These are phyloP conservation scores for Hyppa rectilinea DNA, from an alignment of 2,888 invertebrate genomes.

Conservation along the genomic window DNA sequence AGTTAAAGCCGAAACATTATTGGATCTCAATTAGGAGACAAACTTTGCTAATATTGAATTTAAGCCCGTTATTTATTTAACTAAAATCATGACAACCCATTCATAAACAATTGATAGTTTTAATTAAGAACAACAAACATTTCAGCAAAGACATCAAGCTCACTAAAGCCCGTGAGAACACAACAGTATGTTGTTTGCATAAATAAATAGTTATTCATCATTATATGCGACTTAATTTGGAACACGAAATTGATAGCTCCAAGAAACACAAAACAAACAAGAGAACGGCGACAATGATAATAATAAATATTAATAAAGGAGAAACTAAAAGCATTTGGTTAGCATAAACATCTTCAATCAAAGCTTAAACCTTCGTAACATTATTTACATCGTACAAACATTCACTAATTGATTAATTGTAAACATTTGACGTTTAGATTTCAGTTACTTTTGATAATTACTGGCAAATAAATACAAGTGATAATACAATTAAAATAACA, in stretches of 20 bases:
- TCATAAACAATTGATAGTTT: slow-evolving; percentile 23
- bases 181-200: slow-evolving; percentile 34
- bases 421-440: slow-evolving; percentile 60
- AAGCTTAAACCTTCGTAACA: slow-evolving; percentile 52
- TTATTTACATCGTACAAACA: slow-evolving; percentile 65
- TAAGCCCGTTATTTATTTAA: slow-evolving; percentile 4
- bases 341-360: slow-evolving; percentile 61
- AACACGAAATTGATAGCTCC: slow-evolving; percentile 48
- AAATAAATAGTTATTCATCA: slow-evolving; percentile 49
- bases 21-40: neutral
- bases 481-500: neutral
- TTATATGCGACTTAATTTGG: slow-evolving; percentile 30
- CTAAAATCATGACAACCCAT: slow-evolving; percentile 23
- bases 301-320: slow-evolving; percentile 57
- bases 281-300: slow-evolving; percentile 39
- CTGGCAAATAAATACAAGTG: neutral
- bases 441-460: slow-evolving; percentile 13
- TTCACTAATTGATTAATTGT: slow-evolving; percentile 73
- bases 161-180: slow-evolving; percentile 42
- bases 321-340: slow-evolving; percentile 58
- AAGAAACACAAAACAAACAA: slow-evolving; percentile 45
- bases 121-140: slow-evolving; percentile 34
- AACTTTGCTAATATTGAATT: neutral
- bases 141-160: slow-evolving; percentile 36
- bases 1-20: neutral